These are phyloP conservation scores for Peucedramus taeniatus DNA, from an alignment of 2,113 vertebrate genomes.

Conservation along the genomic window DNA sequence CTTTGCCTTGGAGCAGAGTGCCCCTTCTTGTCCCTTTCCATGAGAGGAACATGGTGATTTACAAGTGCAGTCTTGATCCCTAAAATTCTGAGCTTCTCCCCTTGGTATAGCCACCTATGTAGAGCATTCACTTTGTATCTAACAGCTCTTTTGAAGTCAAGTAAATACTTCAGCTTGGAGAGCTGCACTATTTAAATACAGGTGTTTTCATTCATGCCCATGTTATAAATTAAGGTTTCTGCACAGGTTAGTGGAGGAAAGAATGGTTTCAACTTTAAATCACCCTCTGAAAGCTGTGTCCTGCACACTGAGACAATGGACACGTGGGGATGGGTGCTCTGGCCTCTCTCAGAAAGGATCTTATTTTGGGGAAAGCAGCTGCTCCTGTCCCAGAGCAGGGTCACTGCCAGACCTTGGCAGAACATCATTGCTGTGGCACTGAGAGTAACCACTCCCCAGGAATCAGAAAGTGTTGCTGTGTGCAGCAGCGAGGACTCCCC, in stretches of 20 bases:
- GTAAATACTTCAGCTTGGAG: background rate
- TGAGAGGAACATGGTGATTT: background rate
- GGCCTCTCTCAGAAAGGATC: background rate
- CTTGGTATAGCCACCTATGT: background rate
- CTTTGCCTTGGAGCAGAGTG: background rate
- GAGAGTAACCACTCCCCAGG: background rate
- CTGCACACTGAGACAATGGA: background rate
- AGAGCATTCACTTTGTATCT: background rate
- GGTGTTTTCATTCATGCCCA: fast-evolving
- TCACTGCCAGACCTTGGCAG: background rate
- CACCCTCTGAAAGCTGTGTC: background rate
- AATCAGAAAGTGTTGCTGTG: background rate
- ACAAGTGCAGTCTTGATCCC: background rate
- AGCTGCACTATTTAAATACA: background rate
- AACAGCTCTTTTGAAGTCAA: background rate
- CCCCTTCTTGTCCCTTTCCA: background rate
- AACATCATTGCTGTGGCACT: background rate
- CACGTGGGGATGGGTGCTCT: background rate
- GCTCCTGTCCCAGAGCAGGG: background rate
- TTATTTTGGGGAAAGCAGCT: background rate
- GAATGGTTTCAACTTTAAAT: background rate
- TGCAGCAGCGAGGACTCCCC: background rate
- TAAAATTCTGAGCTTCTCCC: background rate
- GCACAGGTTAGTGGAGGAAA: fast-evolving
- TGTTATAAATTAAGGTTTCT: background rate